Percentiles rank a stretch among this genome's conserved stretches.
These are phyloP conservation scores for Sebastes baramenuke DNA, from an alignment of 2,797 vertebrate species.

Conservation along the genomic window DNA sequence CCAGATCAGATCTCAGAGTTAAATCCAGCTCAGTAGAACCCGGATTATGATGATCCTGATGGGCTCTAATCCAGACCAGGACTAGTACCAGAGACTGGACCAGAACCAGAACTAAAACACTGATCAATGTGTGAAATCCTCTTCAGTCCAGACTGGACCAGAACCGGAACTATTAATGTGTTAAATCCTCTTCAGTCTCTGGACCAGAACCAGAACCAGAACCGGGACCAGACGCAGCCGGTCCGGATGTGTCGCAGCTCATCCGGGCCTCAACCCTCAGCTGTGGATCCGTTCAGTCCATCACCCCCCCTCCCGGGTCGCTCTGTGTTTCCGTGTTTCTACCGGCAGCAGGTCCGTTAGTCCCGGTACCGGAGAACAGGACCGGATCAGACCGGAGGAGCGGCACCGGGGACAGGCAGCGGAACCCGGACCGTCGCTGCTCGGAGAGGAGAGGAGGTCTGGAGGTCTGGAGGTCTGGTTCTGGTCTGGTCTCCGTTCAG, in stretches of 20 bases:
- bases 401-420: background rate
- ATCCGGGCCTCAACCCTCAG: constrained; percentile 45
- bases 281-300: constrained; percentile 53
- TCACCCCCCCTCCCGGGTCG: constrained; percentile 16
- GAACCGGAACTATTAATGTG: no score
- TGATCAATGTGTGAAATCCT: no score
- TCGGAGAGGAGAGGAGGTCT: no score
- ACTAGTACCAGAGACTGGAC: background rate
- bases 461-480: background rate
- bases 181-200: no score
- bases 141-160: background rate
- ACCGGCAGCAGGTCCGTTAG: background rate
- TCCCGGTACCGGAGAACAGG: no score
- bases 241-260: constrained; percentile 64
- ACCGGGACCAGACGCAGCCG: constrained; percentile 22
- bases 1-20: constrained; percentile 58
- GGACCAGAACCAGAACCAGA: background rate
- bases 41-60: constrained; percentile 70
- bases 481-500: background rate
- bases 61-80: constrained; percentile 52
- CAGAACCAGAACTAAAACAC: background rate
- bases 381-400: background rate
- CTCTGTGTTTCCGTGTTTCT: constrained; percentile 30
- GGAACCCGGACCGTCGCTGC: no score
- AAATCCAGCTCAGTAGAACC: constrained; percentile 59